These are phyloP conservation scores for Theretra japonica DNA, from an alignment of 2,888 invertebrate species.

Conservation along the genomic window DNA sequence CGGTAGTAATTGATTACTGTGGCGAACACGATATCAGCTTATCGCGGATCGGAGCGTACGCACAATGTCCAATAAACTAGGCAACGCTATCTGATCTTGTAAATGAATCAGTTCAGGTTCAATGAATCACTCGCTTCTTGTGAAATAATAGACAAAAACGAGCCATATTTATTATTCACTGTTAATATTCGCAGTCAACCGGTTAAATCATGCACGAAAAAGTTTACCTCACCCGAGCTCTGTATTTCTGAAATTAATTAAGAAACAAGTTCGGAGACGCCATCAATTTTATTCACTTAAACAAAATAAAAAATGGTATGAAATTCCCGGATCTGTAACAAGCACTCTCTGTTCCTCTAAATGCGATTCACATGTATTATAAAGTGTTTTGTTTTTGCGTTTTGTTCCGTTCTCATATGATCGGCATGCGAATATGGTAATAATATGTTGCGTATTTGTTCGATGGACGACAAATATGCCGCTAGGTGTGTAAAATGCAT, in stretches of 20 bases:
- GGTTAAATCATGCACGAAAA: not conserved
- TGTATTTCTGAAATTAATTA: not conserved
- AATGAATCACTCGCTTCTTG: conserved; percentile 37
- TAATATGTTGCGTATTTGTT: conserved; percentile 39
- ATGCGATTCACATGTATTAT: conserved; percentile 16
- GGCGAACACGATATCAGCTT: conserved; percentile 70
- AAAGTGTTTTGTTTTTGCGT: not conserved
- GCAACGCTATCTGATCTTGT: conserved; percentile 75
- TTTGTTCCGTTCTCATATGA: conserved; percentile 33
- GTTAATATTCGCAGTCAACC: not conserved
- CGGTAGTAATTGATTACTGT: conserved; percentile 76
- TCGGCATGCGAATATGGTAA: conserved; percentile 45
- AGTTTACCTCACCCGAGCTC: not conserved
- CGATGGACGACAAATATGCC: conserved; percentile 35
- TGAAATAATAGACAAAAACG: conserved; percentile 22
- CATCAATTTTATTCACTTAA: not conserved
- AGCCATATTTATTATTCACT: conserved; percentile 24
- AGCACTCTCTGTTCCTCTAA: conserved; percentile 2
- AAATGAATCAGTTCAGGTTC: conserved; percentile 75
- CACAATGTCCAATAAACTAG: conserved; percentile 83
- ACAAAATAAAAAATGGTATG: not conserved
- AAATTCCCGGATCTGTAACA: conserved; percentile 2
- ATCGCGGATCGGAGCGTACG: conserved; percentile 72
- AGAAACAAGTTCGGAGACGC: not conserved
- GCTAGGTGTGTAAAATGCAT: conserved; percentile 59